phyloP scores from a whole-genome alignment of 1,140 invertebrate species.

The Triops longicaudatus region DNA sequence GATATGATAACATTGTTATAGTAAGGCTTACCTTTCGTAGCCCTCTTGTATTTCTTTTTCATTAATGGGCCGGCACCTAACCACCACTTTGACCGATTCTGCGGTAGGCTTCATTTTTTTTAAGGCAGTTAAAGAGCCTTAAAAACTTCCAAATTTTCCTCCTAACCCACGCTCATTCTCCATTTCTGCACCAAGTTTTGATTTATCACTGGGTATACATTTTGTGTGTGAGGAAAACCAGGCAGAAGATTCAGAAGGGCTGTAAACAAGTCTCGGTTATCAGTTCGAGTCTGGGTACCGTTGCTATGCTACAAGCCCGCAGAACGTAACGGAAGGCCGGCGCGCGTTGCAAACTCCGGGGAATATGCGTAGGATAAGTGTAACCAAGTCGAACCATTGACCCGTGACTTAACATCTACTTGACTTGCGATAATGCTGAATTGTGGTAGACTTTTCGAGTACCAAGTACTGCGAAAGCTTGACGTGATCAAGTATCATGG shows the following conservation, averaged over 20 bases:
- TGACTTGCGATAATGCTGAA: no score
- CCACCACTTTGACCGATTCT: conserved; percentile 79
- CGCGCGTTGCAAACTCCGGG: no score
- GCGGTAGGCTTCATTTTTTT: neutral
- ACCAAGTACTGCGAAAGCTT: no score
- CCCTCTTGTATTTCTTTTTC: conserved; percentile 66
- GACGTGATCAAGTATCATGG: no score
- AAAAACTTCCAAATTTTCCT: neutral
- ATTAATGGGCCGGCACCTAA: conserved; percentile 81
- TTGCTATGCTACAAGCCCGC: no score
- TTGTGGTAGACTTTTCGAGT: no score
- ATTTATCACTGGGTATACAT: neutral
- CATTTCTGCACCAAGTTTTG: neutral
- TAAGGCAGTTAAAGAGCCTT: neutral
- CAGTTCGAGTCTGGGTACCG: no score
- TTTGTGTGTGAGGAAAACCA: neutral
- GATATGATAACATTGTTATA: neutral
- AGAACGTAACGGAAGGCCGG: no score
- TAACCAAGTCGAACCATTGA: no score
- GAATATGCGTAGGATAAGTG: no score
- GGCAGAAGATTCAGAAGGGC: neutral
- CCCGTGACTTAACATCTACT: no score
- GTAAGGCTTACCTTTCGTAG: conserved; percentile 45
- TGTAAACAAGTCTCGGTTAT: no score
- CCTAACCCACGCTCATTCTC: neutral